These are phyloP conservation scores for Ceratina calcarata DNA, from an alignment of 1,140 invertebrate species.

Conservation along the genomic window DNA sequence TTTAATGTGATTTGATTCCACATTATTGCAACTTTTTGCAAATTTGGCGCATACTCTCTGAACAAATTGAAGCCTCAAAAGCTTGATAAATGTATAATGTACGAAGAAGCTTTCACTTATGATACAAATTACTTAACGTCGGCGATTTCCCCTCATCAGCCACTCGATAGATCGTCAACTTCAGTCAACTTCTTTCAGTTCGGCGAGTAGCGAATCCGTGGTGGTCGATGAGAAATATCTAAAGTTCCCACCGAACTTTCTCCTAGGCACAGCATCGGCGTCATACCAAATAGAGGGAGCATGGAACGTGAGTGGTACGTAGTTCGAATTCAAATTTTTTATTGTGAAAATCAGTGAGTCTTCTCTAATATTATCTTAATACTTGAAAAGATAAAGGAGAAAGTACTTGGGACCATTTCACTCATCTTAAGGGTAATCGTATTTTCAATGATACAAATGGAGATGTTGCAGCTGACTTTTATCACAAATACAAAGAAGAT, in stretches of 20 bases:
- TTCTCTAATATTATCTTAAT: constrained; percentile 2
- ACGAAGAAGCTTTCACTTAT: too few relatives aligned
- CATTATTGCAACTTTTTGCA: too few relatives aligned
- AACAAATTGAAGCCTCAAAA: too few relatives aligned
- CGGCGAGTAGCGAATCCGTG: neutral
- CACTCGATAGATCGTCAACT: neutral
- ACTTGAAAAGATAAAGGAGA: constrained; percentile 72
- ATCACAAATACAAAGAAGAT: constrained; percentile 80
- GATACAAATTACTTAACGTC: too few relatives aligned
- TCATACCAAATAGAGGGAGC: constrained; percentile 87
- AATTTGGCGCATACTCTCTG: too few relatives aligned
- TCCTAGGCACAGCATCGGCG: constrained; percentile 81
- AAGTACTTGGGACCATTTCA: constrained; percentile 73
- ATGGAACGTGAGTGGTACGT: constrained; percentile 84
- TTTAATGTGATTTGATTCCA: too few relatives aligned
- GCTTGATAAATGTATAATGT: too few relatives aligned
- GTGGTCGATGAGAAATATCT: constrained; percentile 8
- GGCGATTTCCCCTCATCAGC: neutral
- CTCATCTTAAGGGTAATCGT: constrained; percentile 59
- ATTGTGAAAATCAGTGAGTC: neutral
- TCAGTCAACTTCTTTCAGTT: constrained; percentile 13
- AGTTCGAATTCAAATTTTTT: constrained; percentile 27
- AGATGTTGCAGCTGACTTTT: constrained; percentile 79
- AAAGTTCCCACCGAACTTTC: constrained; percentile 78
- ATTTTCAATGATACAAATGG: constrained; percentile 80